Conservation (phyloP, 2,113 vertebrate species). For the Miniopterus natalensis region DNA sequence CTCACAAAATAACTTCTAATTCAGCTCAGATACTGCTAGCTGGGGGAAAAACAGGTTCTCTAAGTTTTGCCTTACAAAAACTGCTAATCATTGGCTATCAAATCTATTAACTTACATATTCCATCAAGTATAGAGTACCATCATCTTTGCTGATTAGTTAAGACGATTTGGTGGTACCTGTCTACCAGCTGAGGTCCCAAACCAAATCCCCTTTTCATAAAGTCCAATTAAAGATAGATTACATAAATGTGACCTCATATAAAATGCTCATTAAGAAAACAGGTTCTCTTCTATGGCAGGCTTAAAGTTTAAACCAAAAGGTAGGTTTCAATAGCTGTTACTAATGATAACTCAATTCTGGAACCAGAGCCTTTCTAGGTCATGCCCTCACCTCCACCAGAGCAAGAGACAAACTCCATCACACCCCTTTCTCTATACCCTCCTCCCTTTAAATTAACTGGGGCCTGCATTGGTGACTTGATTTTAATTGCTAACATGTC, state of each 20-base stretch:
- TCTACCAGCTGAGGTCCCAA: conserved; percentile 71
- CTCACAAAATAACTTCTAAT: conserved; percentile 51
- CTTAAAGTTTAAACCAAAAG: conserved; percentile 84
- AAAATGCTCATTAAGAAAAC: conserved; percentile 84
- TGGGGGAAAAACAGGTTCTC: not conserved
- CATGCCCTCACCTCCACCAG: conserved; percentile 78
- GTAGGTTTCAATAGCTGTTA: conserved; percentile 80
- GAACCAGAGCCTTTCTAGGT: conserved; percentile 81
- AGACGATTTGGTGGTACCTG: conserved; percentile 69
- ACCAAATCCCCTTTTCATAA: conserved; percentile 62
- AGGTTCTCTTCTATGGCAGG: conserved; percentile 80
- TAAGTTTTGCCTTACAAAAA: not conserved
- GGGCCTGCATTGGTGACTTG: conserved; percentile 56
- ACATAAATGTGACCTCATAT: conserved; percentile 83
- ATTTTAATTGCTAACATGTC: conserved; percentile 85
- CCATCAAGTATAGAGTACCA: conserved; percentile 36
- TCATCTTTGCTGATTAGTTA: conserved; percentile 75
- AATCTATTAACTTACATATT: not conserved
- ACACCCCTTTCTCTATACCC: conserved; percentile 42
- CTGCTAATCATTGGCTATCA: not conserved
- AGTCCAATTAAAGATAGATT: conserved; percentile 85
- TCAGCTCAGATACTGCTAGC: conserved; percentile 53
- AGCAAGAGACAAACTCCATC: conserved; percentile 64
- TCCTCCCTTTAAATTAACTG: conserved; percentile 77
- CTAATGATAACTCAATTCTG: conserved; percentile 84